Base-by-base conservation (phyloP, 1,140 invertebrate genomes). In the Lepidurus packardi region DNA sequence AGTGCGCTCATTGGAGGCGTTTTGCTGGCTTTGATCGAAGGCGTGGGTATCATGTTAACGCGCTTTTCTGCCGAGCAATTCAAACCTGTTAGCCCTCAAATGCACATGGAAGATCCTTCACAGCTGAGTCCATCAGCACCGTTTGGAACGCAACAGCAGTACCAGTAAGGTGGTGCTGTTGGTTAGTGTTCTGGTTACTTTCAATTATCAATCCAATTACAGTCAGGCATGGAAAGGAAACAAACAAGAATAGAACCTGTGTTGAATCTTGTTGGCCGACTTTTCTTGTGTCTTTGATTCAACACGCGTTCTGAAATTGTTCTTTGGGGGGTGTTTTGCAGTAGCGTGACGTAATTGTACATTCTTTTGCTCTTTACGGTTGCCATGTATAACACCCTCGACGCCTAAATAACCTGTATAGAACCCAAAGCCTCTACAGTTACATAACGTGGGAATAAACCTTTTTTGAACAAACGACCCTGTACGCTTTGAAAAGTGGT, bases 1-100 rank as follows among this genome's bases (percentile, higher is more conserved):
- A 98, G 95, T 87, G 97, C 96, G 16, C 86, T 98, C 42, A 93
- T 99, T 80, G 97, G 97, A 77, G 97, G 96, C 79, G 90, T 98
- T 74, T 87, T 99, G 43, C 86, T 99, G 77, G 96, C 95, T 47
- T 87, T 99, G 79, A 99, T 99, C 81, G 97, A 99, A 90, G 97
- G 97, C 53, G 90, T 98, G 81, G 94, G 95, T 78, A 97, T 99
- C 81, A 86, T 97, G 83, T 92, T 98, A 82, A 97, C 94, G 21
- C 88, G 94, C 83, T 88, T 95, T 82, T 90, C 92, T 44, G 94
- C 95, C 1, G 94, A 97, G 82, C 94, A 96, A 83, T 97, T 96
- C 85, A 91, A 92, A 86, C 94, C 94, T 73, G 88, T 91, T 78
- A 86, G 88, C 25, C 88, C 92, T 1, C 86, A 90, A 74, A 74